Evolutionary conservation across 2,797 vertebrate species (phyloP), one percentile per base, ranked within the genome.

Genomic region (Lophius americanus): DNA sequence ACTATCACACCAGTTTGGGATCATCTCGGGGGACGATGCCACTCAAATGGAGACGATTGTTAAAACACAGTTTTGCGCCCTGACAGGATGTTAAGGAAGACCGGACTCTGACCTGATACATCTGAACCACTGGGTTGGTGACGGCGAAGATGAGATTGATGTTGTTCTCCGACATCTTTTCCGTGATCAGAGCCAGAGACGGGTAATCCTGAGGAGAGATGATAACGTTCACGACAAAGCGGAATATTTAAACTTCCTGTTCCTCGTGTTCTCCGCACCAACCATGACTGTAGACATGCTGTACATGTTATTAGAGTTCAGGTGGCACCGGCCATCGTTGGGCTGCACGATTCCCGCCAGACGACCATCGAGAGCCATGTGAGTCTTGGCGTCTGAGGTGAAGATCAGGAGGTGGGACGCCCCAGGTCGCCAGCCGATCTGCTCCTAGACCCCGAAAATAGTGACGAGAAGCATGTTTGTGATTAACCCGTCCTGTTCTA

Each of bases 141-240:
- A 99, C 98, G 2, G 98, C 98, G 88, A 99, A 99, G 79, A 99
- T 96, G 79, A 99, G 92, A 84, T 98, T 98, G 85, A 99, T 98
- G 75, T 99, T 99, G 90, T 98, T 99, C 87, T 99, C 94, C 0
- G 98, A 98, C 81, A 98, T 96, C 85, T 99, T 99, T 84, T 99
- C 97, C 0, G 95, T 97, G 91, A 99, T 95, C 84, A 99, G 87
- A 13, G 96, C 98, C 51, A 99, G 88, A 41, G 98, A 99, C 1
- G 98, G 98, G 74, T 99, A 99, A 87, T 99, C 98, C 98, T 99
- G 64, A 12, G 38, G 13, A 70, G 44, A 59, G 8, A 55, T 9
- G 4, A 61, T n/a, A 55, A 12, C 13, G 9, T 35, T 54, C 13
- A 51, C 33, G 0, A 5, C 51, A 49, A 7, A 23, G 13, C 3